Conservation (phyloP, 2,113 vertebrate genomes). For the Larimichthys crocea region DNA sequence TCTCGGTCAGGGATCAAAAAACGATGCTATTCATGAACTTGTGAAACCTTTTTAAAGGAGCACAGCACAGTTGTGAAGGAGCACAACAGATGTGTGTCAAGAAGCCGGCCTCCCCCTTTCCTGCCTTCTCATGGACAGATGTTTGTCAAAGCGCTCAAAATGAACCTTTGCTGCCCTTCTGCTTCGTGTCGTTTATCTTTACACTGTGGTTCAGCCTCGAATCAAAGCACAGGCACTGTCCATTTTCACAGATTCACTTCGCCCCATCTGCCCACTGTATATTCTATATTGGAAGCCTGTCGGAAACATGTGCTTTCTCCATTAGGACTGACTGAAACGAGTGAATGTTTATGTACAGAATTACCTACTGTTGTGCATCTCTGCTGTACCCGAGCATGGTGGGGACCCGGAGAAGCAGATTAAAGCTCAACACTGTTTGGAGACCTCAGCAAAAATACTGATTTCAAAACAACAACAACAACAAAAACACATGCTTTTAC, state of each 20-base stretch:
- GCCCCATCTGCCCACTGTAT: slow-evolving; percentile 43
- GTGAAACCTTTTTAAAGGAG: slow-evolving; percentile 38
- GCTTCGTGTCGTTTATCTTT: slow-evolving; percentile 41
- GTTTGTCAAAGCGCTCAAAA: slow-evolving; percentile 27
- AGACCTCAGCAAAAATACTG: slow-evolving; percentile 57
- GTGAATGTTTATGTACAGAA: slow-evolving; percentile 73
- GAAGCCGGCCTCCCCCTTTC: slow-evolving; percentile 26
- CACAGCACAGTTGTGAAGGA: slow-evolving; percentile 32
- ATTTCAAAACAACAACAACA: slow-evolving; percentile 12
- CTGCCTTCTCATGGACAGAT: slow-evolving; percentile 52
- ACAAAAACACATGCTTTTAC: slow-evolving; percentile 30
- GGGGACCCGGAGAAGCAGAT: slow-evolving; percentile 48
- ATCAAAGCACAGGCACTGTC: slow-evolving; percentile 63
- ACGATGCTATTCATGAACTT: slow-evolving; percentile 39
- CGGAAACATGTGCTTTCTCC: slow-evolving; percentile 42
- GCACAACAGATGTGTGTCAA: slow-evolving; percentile 40
- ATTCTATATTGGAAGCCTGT: slow-evolving; percentile 55
- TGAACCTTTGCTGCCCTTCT: slow-evolving; percentile 37
- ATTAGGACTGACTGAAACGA: slow-evolving; percentile 66
- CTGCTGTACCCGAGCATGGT: slow-evolving; percentile 72
- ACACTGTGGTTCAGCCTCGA: slow-evolving; percentile 55
- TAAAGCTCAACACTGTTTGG: slow-evolving; percentile 54
- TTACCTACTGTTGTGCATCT: slow-evolving; percentile 58
- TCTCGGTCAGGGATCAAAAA: slow-evolving; percentile 22
- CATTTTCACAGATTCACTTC: slow-evolving; percentile 50